Evolutionary conservation across 2,797 vertebrate genomes (phyloP), one percentile per base, ranked within the genome.

Genomic region (Fundulus diaphanus): DNA sequence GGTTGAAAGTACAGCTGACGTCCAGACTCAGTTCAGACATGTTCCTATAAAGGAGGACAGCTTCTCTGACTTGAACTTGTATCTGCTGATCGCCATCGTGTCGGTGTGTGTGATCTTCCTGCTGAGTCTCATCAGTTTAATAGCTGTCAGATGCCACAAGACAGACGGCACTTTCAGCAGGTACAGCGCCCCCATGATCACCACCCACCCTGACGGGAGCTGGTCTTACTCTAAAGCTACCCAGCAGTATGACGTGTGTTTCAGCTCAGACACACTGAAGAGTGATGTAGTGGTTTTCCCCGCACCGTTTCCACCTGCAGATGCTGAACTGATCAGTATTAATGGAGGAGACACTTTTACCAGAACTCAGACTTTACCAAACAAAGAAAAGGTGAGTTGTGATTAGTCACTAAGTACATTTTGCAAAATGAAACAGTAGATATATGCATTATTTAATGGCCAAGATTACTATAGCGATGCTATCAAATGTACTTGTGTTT

Each of bases 201-300:
- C n/a, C n/a, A n/a, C n/a, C n/a, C n/a, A n/a, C n/a, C n/a, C n/a
- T 83, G 92, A 92, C 56, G 92, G 91, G 73, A 92, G 87, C 81
- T 92, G 89, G 88, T 92, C 88, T 83, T 91, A 92, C 81, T 92
- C 91, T 9, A 92, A 92, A 88, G 80, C 92, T 78, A 87, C 92
- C 67, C 93, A 94, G 81, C 92, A 94, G 85, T 94, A 94, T 80
- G 92, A 94, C 82, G 89, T 94, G 73, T 94, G 93, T 84, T 93
- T 94, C 84, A 93, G 85, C 75, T 93, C 93, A 27, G 94, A 94
- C 80, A 94, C 92, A 0, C 78, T 93, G 15, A 94, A 92, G 89
- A 91, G 89, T 89, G 87, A 91, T 46, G 80, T 93, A 18, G 85
- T 89, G 3, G 90, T 93, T 77, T 91, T 91, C 22, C 92, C 91